Conservation (phyloP, 2,113 vertebrate genomes). For the Elaphurus davidianus region DNA sequence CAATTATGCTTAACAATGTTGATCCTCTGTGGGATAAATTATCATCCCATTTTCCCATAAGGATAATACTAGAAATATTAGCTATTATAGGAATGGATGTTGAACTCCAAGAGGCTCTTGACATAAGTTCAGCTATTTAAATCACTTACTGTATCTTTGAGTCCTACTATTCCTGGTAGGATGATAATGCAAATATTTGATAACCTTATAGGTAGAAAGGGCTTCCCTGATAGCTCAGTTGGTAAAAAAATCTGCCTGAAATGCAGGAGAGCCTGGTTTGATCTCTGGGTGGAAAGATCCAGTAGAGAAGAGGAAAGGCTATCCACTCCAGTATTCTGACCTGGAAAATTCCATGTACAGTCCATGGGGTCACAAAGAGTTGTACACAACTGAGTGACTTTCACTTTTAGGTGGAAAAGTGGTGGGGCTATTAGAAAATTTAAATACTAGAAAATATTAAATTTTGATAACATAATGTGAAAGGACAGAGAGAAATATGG, state of each 20-base stretch:
- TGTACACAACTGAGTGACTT: background rate
- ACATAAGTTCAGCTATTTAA: background rate
- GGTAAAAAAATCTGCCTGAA: background rate
- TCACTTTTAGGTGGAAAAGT: background rate
- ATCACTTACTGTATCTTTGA: background rate
- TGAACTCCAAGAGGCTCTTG: background rate
- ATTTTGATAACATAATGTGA: background rate
- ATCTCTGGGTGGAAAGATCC: background rate
- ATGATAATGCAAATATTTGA: background rate
- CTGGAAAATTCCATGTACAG: background rate
- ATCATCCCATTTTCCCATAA: background rate
- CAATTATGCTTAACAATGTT: background rate
- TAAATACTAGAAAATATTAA: background rate
- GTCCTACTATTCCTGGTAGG: background rate
- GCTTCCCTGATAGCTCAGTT: background rate
- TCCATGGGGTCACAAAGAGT: background rate
- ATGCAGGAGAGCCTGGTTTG: background rate
- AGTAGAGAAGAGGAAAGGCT: background rate
- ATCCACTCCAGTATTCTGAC: background rate
- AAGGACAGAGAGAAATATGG: background rate
- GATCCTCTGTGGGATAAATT: background rate
- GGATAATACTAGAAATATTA: background rate
- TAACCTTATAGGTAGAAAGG: background rate
- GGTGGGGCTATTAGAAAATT: background rate
- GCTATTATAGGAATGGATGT: background rate